Evolutionary conservation across 1,140 invertebrate genomes (phyloP), one percentile per base, ranked within the genome.

Genomic region (Octopus bimaculoides): DNA sequence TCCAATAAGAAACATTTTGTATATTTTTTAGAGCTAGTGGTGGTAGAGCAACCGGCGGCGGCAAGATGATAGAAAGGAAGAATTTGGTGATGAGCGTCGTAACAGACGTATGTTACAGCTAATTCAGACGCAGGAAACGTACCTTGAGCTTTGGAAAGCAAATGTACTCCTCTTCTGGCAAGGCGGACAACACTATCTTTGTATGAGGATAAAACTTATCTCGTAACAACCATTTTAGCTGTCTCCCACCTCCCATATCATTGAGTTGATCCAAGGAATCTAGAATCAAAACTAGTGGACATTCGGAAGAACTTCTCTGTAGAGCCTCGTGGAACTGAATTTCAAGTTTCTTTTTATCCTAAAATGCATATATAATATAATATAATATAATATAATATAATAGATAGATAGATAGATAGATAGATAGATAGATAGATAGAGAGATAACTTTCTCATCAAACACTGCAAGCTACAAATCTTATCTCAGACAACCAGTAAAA

Each of bases 121-220:
- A 41, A 41, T 41, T 41, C 26, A 41, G 26, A 41, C 26, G 26
- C 26, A 41, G 26, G 26, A 41, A 41, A 41, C 66, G 79, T 80
- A 87, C 86, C 84, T 84, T 79, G 14, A 88, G 77, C 61, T 74
- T 55, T 5, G 86, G 85, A 78, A 87, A 86, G 6, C 80, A 81
- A 78, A 87, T 82, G 75, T 86, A 87, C 54, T 85, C 77, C n/a
- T 81, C 78, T 12, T 89, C 87, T 4, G 87, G 85, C 73, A 89
- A 80, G 4, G 88, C 88, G 4, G 88, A 89, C 9, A 98, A 93
- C n/a, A 98, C 94, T 83, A 98, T 94, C 78, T 86, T 86, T 0
- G 87, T 86, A 81, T 85, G 80, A 5, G 52, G 17, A 17, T 86
- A 83, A 4, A 89, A 81, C 20, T 81, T 77, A 10, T 52, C 75